Evolutionary conservation across 2,888 invertebrate genomes (phyloP).

Genomic region (Papilio gigon): DNA sequence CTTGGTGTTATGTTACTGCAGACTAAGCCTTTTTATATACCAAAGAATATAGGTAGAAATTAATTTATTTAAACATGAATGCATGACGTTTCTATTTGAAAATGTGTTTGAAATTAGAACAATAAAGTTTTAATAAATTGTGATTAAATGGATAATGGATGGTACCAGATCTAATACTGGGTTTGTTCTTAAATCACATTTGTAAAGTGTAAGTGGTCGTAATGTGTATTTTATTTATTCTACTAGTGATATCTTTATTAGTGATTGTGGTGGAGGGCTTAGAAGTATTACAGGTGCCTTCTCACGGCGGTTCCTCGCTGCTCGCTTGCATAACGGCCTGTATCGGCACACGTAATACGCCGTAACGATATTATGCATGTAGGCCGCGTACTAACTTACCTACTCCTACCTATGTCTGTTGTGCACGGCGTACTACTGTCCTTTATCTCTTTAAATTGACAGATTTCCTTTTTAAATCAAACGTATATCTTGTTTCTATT

Average conservation of each 20-base stretch:
- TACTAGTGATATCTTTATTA: neutral
- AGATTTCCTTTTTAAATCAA: conserved; percentile 23
- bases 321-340: conserved; percentile 73
- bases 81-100: too few relatives aligned
- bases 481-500: neutral
- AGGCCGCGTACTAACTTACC: conserved; percentile 61
- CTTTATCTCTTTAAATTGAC: conserved; percentile 29
- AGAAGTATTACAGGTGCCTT: conserved; percentile 66
- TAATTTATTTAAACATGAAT: conserved; percentile 48
- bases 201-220: too few relatives aligned
- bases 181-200: neutral
- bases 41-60: conserved; percentile 47
- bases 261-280: conserved; percentile 17
- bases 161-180: too few relatives aligned
- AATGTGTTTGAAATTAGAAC: neutral
- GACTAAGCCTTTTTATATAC: neutral
- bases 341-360: conserved; percentile 69
- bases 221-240: neutral
- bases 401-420: conserved; percentile 10
- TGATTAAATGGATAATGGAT: neutral
- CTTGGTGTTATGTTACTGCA: neutral
- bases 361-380: conserved; percentile 78
- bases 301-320: conserved; percentile 62
- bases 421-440: conserved; percentile 40
- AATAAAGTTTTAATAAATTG: neutral